Percentiles rank a stretch among this genome's conserved stretches.
Evolutionary conservation across 2,888 invertebrate genomes (phyloP).

Genomic region (Ennomos fuscantarius): DNA sequence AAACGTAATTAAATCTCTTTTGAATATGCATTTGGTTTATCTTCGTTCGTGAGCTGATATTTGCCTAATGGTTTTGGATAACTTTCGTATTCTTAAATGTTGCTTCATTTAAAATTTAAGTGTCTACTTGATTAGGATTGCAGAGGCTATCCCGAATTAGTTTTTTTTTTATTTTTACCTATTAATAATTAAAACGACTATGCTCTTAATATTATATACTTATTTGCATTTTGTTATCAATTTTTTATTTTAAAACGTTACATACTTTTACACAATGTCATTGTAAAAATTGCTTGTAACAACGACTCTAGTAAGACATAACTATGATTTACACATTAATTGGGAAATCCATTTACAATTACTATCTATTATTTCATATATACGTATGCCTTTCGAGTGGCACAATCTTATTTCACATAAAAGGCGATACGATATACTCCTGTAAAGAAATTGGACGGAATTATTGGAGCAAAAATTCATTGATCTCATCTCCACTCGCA

Average conservation of each 20-base stretch:
- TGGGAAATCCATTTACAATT: no score
- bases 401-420: neutral
- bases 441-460: constrained; percentile 3
- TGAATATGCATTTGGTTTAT: constrained; percentile 24
- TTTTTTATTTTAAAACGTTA: no score
- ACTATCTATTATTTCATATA: no score
- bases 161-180: neutral
- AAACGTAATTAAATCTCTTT: constrained; percentile 21
- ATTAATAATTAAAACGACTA: no score
- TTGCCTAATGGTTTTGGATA: constrained; percentile 17
- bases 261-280: no score
- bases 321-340: no score
- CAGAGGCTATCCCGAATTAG: neutral
- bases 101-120: constrained; percentile 10
- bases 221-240: no score
- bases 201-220: no score
- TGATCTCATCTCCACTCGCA: constrained; percentile 15
- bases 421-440: constrained; percentile 1
- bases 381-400: no score
- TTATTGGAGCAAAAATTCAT: constrained; percentile 28
- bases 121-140: neutral
- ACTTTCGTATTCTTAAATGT: constrained; percentile 16
- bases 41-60: constrained; percentile 18
- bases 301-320: no score
- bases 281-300: no score